Conservation (phyloP, 2,888 invertebrate genomes). For the Dryococelus australis region DNA sequence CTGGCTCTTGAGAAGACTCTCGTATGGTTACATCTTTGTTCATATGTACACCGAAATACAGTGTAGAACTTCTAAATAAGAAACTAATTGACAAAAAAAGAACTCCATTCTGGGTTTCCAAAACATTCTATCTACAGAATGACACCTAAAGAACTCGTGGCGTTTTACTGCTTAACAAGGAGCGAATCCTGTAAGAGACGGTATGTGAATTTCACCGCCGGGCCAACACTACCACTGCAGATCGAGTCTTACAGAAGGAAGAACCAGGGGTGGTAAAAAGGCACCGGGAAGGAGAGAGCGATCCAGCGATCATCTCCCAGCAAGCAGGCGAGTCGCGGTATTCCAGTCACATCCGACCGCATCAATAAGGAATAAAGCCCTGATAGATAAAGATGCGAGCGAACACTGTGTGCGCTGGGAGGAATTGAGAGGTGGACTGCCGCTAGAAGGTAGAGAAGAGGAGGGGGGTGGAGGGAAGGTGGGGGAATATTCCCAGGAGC, state of each 20-base stretch:
- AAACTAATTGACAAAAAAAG: no score
- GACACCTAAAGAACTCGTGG: no score
- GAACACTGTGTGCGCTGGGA: neutral
- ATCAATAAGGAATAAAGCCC: constrained; percentile 28
- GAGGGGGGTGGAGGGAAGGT: neutral
- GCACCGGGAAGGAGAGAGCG: neutral
- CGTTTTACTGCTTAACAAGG: no score
- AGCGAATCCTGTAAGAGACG: no score
- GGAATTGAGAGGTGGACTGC: neutral
- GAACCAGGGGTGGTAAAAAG: neutral
- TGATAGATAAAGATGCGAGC: constrained; percentile 30
- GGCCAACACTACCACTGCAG: no score
- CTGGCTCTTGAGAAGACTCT: no score
- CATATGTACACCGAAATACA: no score
- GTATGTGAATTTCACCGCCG: no score
- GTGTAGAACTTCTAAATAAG: no score
- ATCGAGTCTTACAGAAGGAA: neutral
- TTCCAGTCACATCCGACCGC: constrained; percentile 21
- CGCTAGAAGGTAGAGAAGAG: neutral
- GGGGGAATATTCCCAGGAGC: neutral
- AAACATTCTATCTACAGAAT: no score
- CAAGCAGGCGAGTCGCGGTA: neutral
- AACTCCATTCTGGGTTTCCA: no score
- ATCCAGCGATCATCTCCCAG: neutral
- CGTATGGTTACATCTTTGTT: no score